These are phyloP conservation scores for Parambassis ranga DNA, from an alignment of 2,797 vertebrate genomes.

Conservation along the genomic window DNA sequence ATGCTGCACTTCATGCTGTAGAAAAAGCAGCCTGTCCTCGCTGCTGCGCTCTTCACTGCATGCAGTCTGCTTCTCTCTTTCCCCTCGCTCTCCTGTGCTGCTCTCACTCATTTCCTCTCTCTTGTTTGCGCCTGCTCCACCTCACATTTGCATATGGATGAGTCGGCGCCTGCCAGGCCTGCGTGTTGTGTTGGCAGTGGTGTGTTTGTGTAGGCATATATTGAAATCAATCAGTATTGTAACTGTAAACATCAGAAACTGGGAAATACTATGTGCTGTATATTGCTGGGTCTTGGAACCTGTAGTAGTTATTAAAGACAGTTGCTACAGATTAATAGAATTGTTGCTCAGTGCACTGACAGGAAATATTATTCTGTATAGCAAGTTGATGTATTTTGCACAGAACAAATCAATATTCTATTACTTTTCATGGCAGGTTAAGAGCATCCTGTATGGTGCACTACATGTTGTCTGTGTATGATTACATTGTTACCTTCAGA, in stretches of 20 bases:
- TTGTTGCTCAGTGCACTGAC: background rate
- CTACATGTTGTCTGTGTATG: background rate
- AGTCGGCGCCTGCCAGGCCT: slow-evolving; percentile 38
- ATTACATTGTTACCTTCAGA: background rate
- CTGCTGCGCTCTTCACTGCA: slow-evolving; percentile 33
- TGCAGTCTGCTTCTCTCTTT: slow-evolving; percentile 38
- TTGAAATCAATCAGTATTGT: no score
- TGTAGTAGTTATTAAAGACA: background rate
- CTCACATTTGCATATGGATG: slow-evolving; percentile 65
- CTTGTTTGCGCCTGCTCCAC: slow-evolving; percentile 54
- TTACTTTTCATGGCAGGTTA: background rate
- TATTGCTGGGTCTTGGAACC: slow-evolving; percentile 25
- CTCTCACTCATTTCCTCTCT: slow-evolving; percentile 53
- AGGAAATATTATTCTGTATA: background rate
- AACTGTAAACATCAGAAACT: slow-evolving; percentile 12
- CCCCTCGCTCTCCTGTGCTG: slow-evolving; percentile 15
- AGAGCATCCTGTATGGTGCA: background rate
- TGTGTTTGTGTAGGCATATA: slow-evolving; percentile 10
- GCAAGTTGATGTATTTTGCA: slow-evolving; percentile 1
- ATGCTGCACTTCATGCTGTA: slow-evolving; percentile 34
- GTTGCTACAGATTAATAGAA: slow-evolving; percentile 1
- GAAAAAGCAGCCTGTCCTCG: slow-evolving; percentile 32
- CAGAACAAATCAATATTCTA: slow-evolving; percentile 15
- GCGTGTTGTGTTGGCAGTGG: slow-evolving; percentile 12
- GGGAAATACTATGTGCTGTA: background rate